Evolutionary conservation across 2,888 invertebrate genomes (phyloP), one percentile per base, ranked within the genome.

Genomic region (Tuta absoluta): DNA sequence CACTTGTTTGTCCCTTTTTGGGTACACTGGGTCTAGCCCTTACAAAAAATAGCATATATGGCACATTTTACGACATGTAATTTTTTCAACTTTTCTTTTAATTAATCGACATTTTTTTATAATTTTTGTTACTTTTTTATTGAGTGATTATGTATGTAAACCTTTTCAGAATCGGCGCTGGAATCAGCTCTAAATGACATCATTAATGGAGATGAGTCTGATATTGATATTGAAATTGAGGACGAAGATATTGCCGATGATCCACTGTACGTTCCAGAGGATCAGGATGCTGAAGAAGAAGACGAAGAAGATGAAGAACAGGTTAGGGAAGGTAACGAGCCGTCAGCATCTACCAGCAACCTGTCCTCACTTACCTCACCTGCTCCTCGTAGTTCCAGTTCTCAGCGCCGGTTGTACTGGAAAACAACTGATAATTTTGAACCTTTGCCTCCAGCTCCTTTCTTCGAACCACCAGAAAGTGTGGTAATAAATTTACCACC

Each of bases 351-450:
- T 28, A 24, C 8, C 10, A 14, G 11, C n/a, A 1, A 7, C 7
- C 24, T 14, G n/a, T 5, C 58, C 1, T 11, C 17, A 58, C 12
- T 4, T 58, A 1, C 37, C 7, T 1, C 33, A 7, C 8, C 49
- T 49, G 14, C 49, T 49, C n/a, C 49, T 23, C 1, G 23, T 21
- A 56, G 24, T 14, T 12, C 24, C 19, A 38, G 11, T 10, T 21
- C 21, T 21, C 56, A 45, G 19, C 60, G 41, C 8, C 60, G 19
- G 19, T 10, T 56, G 21, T 60, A 21, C n/a, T 60, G 45, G 60
- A 60, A 60, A 60, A 41, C 10, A 11, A 28, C 19, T 2, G 17
- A 60, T 60, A n/a, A n/a, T 45, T 60, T 60, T 41, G 60, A 60
- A 21, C 60, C 60, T 7, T 41, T 60, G 23, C 60, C 60, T 28